Conservation (phyloP, 2,888 invertebrate genomes). For the Nymphalis urticae region DNA sequence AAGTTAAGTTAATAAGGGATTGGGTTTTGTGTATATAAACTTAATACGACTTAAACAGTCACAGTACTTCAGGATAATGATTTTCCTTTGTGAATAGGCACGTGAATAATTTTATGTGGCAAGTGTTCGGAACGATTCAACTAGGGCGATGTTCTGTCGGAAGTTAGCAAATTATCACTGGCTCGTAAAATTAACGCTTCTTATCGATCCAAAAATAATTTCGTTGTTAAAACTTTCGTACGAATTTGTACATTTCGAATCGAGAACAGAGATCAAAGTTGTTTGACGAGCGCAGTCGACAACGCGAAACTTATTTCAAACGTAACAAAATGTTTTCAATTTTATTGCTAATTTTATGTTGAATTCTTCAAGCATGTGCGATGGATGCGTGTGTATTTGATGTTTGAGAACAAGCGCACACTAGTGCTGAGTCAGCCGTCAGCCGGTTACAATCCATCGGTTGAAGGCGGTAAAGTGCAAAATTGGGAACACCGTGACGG, state of each 20-base stretch:
- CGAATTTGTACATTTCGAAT: constrained; percentile 60
- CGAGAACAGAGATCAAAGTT: constrained; percentile 63
- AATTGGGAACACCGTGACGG: constrained; percentile 50
- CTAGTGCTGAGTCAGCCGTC: constrained; percentile 46
- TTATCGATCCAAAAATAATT: constrained; percentile 80
- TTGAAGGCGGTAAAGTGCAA: constrained; percentile 60
- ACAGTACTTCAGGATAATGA: constrained; percentile 30
- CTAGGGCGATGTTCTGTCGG: constrained; percentile 79
- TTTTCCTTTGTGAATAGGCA: constrained; percentile 39
- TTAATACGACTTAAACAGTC: constrained; percentile 12
- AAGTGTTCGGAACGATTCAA: constrained; percentile 76
- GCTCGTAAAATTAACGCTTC: constrained; percentile 81
- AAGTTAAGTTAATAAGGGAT: not conserved
- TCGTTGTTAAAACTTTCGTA: constrained; percentile 51
- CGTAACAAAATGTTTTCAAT: constrained; percentile 81
- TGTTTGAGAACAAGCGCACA: constrained; percentile 65
- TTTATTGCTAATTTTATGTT: constrained; percentile 82
- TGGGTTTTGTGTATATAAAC: not conserved
- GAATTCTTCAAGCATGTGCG: constrained; percentile 76
- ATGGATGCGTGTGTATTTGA: constrained; percentile 63
- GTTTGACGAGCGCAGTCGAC: constrained; percentile 48
- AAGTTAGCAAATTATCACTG: constrained; percentile 82
- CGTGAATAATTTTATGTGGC: constrained; percentile 70
- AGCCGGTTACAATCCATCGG: constrained; percentile 57
- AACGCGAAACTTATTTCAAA: constrained; percentile 78